A percentile compares a stretch with the other conserved stretches of the same genome.
These are phyloP conservation scores for Amphipyra tragopoginis DNA, from an alignment of 2,888 invertebrate genomes.

Conservation along the genomic window DNA sequence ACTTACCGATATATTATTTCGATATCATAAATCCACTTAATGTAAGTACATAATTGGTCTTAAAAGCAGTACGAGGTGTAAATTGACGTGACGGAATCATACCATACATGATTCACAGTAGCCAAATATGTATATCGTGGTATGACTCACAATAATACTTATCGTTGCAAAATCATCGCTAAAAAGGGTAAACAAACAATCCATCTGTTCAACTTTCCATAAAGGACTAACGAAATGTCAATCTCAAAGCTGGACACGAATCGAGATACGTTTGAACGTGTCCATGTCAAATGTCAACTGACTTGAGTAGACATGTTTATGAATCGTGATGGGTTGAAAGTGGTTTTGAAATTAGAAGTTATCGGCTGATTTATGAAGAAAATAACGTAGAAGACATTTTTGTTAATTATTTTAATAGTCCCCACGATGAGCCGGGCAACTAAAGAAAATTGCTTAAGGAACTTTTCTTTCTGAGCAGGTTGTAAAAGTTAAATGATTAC, in stretches of 20 bases:
- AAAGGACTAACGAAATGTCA: conserved; percentile 69
- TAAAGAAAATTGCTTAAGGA: conserved; percentile 14
- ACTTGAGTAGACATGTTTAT: conserved; percentile 28
- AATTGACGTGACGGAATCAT: conserved; percentile 11
- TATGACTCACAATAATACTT: conserved; percentile 30
- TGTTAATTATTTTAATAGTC: conserved; percentile 16
- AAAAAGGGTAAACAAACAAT: conserved; percentile 48
- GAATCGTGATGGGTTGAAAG: conserved; percentile 45
- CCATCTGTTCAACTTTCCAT: conserved; percentile 50
- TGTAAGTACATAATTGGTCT: conserved; percentile 4
- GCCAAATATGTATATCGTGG: conserved; percentile 6
- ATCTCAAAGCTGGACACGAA: conserved; percentile 56
- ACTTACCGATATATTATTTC: conserved; percentile 1
- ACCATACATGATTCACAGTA: conserved; percentile 8
- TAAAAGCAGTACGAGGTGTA: conserved; percentile 11
- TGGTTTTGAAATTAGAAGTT: conserved; percentile 31
- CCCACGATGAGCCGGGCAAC: background rate
- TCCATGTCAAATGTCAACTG: conserved; percentile 56
- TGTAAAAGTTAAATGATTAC: conserved; percentile 39
- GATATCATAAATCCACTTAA: conserved; percentile 5
- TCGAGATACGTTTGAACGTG: conserved; percentile 41
- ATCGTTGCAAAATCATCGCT: conserved; percentile 49
- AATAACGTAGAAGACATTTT: conserved; percentile 9
- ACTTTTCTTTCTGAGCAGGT: conserved; percentile 29
- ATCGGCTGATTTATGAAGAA: conserved; percentile 13